Evolutionary conservation across 2,113 vertebrate genomes (phyloP).

Genomic region (Phodopus roborovskii): DNA sequence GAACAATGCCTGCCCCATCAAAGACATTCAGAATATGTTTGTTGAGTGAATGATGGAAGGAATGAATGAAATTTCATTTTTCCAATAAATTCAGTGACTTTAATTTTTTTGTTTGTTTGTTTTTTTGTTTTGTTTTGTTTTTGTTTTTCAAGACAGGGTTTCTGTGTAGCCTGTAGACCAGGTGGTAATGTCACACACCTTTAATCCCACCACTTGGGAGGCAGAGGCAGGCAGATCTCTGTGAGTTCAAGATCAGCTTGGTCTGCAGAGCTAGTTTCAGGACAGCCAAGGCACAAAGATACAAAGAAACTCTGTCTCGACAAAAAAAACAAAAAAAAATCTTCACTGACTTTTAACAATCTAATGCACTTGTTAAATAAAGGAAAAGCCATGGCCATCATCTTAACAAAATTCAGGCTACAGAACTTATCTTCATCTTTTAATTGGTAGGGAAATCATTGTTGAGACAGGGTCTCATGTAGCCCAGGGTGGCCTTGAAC

Average conservation of each 20-base stretch:
- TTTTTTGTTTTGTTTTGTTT: no score
- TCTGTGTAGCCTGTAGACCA: background rate
- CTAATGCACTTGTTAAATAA: background rate
- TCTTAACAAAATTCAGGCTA: background rate
- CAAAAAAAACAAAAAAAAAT: background rate
- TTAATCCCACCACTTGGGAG: background rate
- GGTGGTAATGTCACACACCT: background rate
- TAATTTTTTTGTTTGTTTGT: background rate
- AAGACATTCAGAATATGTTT: background rate
- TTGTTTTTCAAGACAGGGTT: background rate
- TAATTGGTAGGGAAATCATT: background rate
- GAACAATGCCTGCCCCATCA: background rate
- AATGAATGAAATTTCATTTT: background rate
- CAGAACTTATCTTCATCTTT: no score
- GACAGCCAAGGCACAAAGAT: no score
- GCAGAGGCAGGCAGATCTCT: background rate
- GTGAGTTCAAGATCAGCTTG: background rate
- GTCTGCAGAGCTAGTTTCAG: no score
- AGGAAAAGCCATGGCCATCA: background rate
- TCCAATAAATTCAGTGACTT: background rate
- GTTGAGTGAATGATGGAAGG: background rate
- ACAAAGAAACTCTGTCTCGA: background rate
- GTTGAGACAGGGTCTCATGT: background rate
- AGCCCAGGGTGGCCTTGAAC: background rate
- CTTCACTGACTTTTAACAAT: background rate